phyloP scores from a whole-genome alignment of 2,888 invertebrate genomes.

The Clitarchus hookeri region DNA sequence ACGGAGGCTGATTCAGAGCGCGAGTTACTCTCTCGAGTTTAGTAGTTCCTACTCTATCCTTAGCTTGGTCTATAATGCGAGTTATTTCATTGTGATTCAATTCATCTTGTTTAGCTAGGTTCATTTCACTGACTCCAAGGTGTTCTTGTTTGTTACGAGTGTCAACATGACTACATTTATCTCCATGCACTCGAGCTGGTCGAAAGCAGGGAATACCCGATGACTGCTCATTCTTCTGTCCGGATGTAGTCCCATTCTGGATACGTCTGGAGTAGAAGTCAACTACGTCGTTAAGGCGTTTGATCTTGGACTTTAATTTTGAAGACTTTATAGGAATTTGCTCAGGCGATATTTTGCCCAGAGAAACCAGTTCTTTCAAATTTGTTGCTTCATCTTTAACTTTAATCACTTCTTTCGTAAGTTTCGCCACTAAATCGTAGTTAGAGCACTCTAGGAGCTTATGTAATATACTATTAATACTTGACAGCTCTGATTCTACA shows the following conservation, averaged over 20 bases:
- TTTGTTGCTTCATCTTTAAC: neutral
- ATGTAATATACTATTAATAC: neutral
- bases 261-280: neutral
- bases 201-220: neutral
- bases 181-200: neutral
- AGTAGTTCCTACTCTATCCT: neutral
- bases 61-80: neutral
- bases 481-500: neutral
- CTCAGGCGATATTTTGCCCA: neutral
- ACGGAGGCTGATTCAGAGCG: neutral
- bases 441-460: neutral
- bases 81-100: neutral
- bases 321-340: neutral
- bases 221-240: neutral
- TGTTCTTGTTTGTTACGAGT: too few species aligned
- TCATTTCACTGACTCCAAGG: too few species aligned
- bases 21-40: neutral
- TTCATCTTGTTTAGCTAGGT: neutral
- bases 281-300: neutral
- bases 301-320: neutral
- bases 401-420: neutral
- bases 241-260: neutral
- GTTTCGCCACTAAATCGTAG: neutral
- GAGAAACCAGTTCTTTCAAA: neutral
- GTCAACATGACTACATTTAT: neutral